Base-by-base conservation (phyloP, 2,113 vertebrate species). In the Nestor notabilis region DNA sequence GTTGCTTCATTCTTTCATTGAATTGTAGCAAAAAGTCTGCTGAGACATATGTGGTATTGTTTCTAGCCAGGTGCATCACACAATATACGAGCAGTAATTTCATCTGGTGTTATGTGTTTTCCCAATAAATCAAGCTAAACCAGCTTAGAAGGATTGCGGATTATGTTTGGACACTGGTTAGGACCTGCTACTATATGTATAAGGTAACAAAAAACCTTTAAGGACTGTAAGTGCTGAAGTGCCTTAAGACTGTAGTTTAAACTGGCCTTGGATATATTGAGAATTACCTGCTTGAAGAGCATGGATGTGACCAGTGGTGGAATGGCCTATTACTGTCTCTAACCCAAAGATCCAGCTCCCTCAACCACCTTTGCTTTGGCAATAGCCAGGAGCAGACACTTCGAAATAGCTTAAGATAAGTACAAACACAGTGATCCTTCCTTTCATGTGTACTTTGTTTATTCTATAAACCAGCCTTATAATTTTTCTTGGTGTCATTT, bases 71-170 rank as follows among this genome's bases (percentile, higher is more conserved):
- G 61, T 89, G 64, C 72, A 68, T 60, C 2, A 4, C 44, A 56
- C 3, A 84, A 68, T 18, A 17, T 68, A 41, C n/a, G 19, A 83
- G 52, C 17, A 41, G 29, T 60, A 94, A 82, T 89, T 35, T 89
- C 31, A 68, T 60, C 33, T 81, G 64, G 43, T 2, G 8, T 78
- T 71, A 64, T 25, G 35, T 50, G 4, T 43, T 86, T 68, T 74
- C 83, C n/a, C 28, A 43, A 47, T 65, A 94, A 90, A 96, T 90
- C 69, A 89, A 64, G 17, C 7, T 74, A 90, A 94, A 86, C 27
- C 19, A 84, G 27, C 6, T 60, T 81, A 60, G 49, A 55, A 89
- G 60, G 25, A 81, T 35, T 46, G 18, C 44, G 35, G 8, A 44
- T 68, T 84, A 66, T 35, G 21, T 87, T 89, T 71, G 53, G 78